These are phyloP conservation scores for Caenorhabditis zanzibari DNA, from an alignment of 2,888 invertebrate species.

Conservation along the genomic window DNA sequence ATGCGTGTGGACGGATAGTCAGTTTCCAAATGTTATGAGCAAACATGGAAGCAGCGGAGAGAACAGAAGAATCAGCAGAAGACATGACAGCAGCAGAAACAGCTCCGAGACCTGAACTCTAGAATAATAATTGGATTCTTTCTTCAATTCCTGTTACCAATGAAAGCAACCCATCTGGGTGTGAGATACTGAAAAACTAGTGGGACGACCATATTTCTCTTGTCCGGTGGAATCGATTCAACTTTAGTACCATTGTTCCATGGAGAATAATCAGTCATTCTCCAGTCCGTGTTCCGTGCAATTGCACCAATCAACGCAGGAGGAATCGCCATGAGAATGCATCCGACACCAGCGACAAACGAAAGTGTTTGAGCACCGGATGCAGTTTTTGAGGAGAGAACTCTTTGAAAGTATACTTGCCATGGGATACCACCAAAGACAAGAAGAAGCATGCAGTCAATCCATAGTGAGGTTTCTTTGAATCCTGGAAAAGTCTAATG, in stretches of 20 bases:
- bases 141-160: constrained; percentile 86
- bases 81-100: constrained; percentile 99
- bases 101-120: constrained; percentile 88
- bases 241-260: constrained; percentile 82
- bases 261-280: constrained; percentile 89
- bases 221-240: constrained; percentile 83
- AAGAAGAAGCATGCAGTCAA: constrained; percentile 92
- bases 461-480: constrained; percentile 87
- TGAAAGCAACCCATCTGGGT: constrained; percentile 96
- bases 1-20: constrained; percentile 96
- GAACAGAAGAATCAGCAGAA: constrained; percentile 97
- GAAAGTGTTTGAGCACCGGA: constrained; percentile 94
- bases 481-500: constrained; percentile 47
- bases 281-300: constrained; percentile 96
- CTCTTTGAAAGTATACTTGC: constrained; percentile 99
- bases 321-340: constrained; percentile 97
- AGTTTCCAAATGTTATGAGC: constrained; percentile 98
- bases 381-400: constrained; percentile 96
- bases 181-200: constrained; percentile 96
- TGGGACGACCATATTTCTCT: constrained; percentile 96
- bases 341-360: constrained; percentile 96
- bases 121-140: neutral
- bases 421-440: constrained; percentile 97
- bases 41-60: constrained; percentile 99
- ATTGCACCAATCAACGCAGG: constrained; percentile 97